phyloP scores from a whole-genome alignment of 1,140 invertebrate genomes.

The Heliconius hewitsoni region DNA sequence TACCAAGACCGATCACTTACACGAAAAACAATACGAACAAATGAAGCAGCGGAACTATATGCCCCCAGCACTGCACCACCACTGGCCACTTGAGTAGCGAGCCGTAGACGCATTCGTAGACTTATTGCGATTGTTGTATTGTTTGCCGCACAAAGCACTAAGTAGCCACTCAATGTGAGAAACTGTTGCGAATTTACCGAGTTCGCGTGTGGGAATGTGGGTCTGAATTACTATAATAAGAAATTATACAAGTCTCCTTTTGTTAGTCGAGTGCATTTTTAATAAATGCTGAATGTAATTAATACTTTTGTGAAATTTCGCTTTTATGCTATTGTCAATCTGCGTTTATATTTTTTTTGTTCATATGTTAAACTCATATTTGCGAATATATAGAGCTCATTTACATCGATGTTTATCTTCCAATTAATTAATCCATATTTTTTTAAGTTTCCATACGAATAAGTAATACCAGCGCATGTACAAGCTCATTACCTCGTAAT shows the following conservation, averaged over 20 bases:
- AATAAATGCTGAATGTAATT: conserved; percentile 25
- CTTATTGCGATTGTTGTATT: conserved; percentile 67
- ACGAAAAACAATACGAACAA: conserved; percentile 55
- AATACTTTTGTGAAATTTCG: conserved; percentile 23
- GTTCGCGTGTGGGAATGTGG: conserved; percentile 71
- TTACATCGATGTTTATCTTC: not conserved
- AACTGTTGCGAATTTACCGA: conserved; percentile 64
- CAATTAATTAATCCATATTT: too few relatives aligned
- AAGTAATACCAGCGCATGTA: too few relatives aligned
- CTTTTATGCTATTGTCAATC: not conserved
- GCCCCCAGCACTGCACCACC: conserved; percentile 53
- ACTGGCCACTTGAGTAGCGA: conserved; percentile 50
- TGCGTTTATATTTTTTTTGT: not conserved
- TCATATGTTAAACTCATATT: too few relatives aligned
- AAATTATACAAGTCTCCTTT: conserved; percentile 19
- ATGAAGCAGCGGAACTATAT: conserved; percentile 44
- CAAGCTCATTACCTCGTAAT: too few relatives aligned
- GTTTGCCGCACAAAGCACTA: conserved; percentile 63
- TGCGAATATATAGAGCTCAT: too few relatives aligned
- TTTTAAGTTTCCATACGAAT: too few relatives aligned
- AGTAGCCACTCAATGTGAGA: conserved; percentile 77
- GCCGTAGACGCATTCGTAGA: conserved; percentile 58
- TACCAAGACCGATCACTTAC: conserved; percentile 51
- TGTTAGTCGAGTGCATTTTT: conserved; percentile 21
- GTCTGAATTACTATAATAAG: conserved; percentile 39